Evolutionary conservation across 2,888 invertebrate genomes (phyloP), one percentile per base, ranked within the genome.

Genomic region (Drosophila demipolita): DNA sequence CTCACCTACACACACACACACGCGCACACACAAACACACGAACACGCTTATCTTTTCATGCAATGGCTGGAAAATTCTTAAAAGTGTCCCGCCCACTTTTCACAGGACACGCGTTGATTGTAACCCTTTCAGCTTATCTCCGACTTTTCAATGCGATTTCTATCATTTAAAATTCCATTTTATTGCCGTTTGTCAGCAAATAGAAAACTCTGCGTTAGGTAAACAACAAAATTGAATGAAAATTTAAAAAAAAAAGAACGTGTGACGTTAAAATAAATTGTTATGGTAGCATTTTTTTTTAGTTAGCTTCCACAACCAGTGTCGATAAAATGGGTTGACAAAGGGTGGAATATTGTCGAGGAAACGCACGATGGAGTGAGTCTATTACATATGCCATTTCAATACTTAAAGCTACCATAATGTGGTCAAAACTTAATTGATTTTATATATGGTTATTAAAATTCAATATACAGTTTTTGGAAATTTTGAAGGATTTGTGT

Each of bases 131-230:
- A 48, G 73, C 75, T 85, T 83, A 86, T 87, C 88, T 87, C 49
- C 33, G 71, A 76, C 76, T 77, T 85, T 83, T 82, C 83, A 83
- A 80, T 87, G 72, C 58, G 89, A 87, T 87, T 85, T 72, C 73
- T 77, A 89, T 87, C 89, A 89, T 68, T 89, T 85, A 73, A 89
- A 89, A 87, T 85, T 83, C 83, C 82, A 77, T 89, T 87, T 87
- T 89, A 87, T 87, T 83, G 87, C 89, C 75, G 32, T 68, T 58
- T 73, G 66, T 71, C 79, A 70, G 68, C 70, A 79, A 79, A 73
- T 64, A 59, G 71, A 78, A 86, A 85, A 71, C 75, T 69, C 36
- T 53, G 59, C 29, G 29, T 26, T 65, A 54, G 50, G 45, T 65
- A 78, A 64, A 53, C 61, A 67, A 38, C 49, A 73, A 73, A 62